These are phyloP conservation scores for Labia minor DNA, from an alignment of 2,888 invertebrate species.

Conservation along the genomic window DNA sequence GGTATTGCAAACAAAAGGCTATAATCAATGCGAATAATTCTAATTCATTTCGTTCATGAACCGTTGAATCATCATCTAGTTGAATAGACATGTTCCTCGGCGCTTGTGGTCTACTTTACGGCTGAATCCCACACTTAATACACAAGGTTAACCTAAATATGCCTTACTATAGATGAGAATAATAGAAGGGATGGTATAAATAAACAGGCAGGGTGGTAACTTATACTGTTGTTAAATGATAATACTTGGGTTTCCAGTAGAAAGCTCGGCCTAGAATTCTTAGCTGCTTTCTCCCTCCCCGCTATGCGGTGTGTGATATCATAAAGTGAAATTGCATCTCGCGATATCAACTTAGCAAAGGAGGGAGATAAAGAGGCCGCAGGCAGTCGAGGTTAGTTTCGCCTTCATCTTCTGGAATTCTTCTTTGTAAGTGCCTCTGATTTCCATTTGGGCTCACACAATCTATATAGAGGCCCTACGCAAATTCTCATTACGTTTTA, in stretches of 20 bases:
- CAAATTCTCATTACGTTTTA: too few relatives aligned
- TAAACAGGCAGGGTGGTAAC: neutral
- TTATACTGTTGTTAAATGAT: slow-evolving; percentile 13
- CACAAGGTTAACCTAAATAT: neutral
- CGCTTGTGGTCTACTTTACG: slow-evolving; percentile 3
- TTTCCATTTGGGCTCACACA: too few relatives aligned
- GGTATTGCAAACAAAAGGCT: too few relatives aligned
- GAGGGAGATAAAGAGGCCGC: neutral
- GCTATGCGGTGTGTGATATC: neutral
- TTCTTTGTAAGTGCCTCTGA: too few relatives aligned
- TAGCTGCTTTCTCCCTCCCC: neutral
- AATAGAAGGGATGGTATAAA: slow-evolving; percentile 3
- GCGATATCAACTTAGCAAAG: slow-evolving; percentile 5
- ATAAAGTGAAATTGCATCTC: slow-evolving; percentile 4
- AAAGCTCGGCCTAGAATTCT: neutral
- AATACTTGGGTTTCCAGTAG: neutral
- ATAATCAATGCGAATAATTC: too few relatives aligned
- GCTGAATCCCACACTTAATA: neutral
- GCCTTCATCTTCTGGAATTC: too few relatives aligned
- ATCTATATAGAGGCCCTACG: too few relatives aligned
- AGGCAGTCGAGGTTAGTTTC: too few relatives aligned
- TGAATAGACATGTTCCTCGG: too few relatives aligned
- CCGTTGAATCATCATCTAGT: too few relatives aligned
- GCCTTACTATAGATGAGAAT: neutral
- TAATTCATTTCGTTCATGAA: too few relatives aligned